Base-by-base conservation (phyloP, 2,797 vertebrate species). In the Vireo griseus region DNA sequence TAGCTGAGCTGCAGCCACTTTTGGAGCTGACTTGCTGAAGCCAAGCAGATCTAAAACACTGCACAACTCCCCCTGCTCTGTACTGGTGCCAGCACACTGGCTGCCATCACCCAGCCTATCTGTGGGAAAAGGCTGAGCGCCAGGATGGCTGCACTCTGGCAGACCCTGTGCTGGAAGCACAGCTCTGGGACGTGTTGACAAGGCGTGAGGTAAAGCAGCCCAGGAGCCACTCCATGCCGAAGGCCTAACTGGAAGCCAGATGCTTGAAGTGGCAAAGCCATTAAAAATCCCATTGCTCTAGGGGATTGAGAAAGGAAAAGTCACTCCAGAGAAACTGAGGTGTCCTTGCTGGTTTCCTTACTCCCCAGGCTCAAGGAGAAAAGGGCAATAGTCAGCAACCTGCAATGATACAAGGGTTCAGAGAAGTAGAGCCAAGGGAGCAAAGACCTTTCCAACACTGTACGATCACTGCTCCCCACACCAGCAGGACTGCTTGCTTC, bases 61-160 rank as follows among this genome's bases (percentile, higher is more conserved):
- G 71, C 67, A 48, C 59, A 86, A 63, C 48, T 92, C 19, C 5
- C 92, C 68, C 55, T 74, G 86, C 84, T 94, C 77, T 85, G 78
- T 89, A 14, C 57, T 33, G 74, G 48, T 89, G 92, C 94, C 92
- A 95, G 78, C 55, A 76, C 2, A 1, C 48, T 87, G 71, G 40
- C 59, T 77, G 84, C 92, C 86, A 19, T 76, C 71, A 51, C 67
- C 80, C 63, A 82, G 48, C 31, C 16, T 86, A 92, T 91, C 75
- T 94, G 91, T 92, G 91, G 91, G 91, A 92, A 95, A 94, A 94
- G 78, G 90, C 92, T 72, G 75, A 40, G 75, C 0, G 12, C 91
- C 94, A 94, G 91, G n/a, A 87, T 54, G 78, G 71, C 89, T 82
- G 91, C 67, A 59, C 89, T 91, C 87, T 94, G 90, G 93, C 92